A percentile compares a stretch with the other conserved stretches of the same genome.
Evolutionary conservation across 1,140 invertebrate genomes (phyloP).

Genomic region (Penaeus japonicus): DNA sequence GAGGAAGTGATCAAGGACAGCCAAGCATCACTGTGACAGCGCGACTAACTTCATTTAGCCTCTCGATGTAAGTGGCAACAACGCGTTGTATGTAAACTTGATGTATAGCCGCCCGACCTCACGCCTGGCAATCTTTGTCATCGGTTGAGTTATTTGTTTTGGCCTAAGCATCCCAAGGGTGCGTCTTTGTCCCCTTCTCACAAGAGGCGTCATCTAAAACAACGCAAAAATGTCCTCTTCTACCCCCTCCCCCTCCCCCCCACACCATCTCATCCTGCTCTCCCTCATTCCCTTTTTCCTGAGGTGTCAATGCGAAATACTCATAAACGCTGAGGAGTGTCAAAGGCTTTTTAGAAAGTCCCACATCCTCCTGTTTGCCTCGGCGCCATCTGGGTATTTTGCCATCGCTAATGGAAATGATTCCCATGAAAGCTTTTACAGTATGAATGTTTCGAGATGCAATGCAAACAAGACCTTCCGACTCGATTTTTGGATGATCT

Average conservation of each 20-base stretch:
- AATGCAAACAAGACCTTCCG: too few species aligned
- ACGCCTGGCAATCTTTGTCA: constrained; percentile 40
- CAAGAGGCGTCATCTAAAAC: constrained; percentile 17
- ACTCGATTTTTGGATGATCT: too few species aligned
- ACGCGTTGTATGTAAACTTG: constrained; percentile 38
- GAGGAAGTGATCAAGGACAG: constrained; percentile 33
- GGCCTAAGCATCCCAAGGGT: constrained; percentile 39
- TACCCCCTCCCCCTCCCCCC: background rate
- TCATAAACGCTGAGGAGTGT: constrained; percentile 24
- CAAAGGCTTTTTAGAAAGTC: constrained; percentile 34
- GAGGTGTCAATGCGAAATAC: background rate
- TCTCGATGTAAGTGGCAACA: constrained; percentile 43
- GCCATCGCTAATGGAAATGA: constrained; percentile 36
- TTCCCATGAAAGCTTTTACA: constrained; percentile 27
- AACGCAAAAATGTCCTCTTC: constrained; percentile 29
- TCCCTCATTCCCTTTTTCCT: background rate
- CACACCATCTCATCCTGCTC: background rate
- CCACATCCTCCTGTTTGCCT: constrained; percentile 6
- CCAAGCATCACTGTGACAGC: too few species aligned
- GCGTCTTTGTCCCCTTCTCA: constrained; percentile 3
- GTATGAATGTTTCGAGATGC: constrained; percentile 23
- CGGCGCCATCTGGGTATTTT: constrained; percentile 18
- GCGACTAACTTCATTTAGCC: too few species aligned
- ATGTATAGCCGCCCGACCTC: constrained; percentile 38
- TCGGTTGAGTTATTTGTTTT: constrained; percentile 40